Evolutionary conservation across 2,113 vertebrate species (phyloP).

Genomic region (Grus americana): DNA sequence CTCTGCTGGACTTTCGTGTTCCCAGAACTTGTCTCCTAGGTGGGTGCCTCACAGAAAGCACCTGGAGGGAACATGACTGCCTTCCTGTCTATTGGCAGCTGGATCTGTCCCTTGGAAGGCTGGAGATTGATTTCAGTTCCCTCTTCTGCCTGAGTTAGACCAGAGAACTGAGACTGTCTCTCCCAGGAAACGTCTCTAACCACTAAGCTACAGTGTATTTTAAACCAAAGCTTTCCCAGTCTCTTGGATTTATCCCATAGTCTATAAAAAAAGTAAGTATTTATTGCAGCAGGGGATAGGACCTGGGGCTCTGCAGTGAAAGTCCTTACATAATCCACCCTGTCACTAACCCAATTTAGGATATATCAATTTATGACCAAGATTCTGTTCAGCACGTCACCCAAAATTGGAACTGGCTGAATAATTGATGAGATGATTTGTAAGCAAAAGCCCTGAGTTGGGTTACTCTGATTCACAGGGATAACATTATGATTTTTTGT

Average conservation of each 20-base stretch:
- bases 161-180: neutral
- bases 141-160: neutral
- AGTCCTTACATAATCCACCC: neutral
- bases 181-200: neutral
- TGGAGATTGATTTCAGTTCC: neutral
- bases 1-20: neutral
- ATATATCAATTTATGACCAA: conserved; percentile 38
- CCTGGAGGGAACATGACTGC: neutral
- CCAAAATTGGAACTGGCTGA: conserved; percentile 19
- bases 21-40: neutral
- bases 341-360: conserved; percentile 1
- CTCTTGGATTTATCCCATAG: neutral
- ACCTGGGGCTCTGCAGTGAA: neutral
- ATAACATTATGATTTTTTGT: neutral
- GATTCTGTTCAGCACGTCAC: conserved; percentile 11
- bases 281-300: neutral
- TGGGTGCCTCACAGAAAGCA: neutral
- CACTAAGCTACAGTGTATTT: neutral
- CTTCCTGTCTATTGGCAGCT: neutral
- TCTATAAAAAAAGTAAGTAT: neutral
- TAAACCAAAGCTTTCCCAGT: neutral
- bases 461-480: neutral
- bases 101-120: neutral
- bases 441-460: conserved; percentile 3
- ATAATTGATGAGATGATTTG: conserved; percentile 26